Evolutionary conservation across 2,888 invertebrate species (phyloP).

Genomic region (Coenonympha glycerion): DNA sequence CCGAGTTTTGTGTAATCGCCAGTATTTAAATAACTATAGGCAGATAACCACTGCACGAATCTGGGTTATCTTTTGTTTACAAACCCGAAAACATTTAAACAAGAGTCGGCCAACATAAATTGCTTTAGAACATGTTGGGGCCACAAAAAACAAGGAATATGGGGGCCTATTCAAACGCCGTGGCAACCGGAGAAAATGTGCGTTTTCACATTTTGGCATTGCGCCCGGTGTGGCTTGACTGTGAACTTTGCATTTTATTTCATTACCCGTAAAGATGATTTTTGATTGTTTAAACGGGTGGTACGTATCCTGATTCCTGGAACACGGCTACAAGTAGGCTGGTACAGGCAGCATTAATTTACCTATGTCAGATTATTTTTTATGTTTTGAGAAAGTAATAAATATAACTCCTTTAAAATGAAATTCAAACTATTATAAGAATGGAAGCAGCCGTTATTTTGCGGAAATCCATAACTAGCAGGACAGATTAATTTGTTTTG

Average conservation of each 20-base stretch:
- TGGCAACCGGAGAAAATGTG: constrained; percentile 52
- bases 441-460: no score
- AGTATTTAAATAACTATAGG: neutral
- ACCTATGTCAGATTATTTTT: no score
- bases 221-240: constrained; percentile 22
- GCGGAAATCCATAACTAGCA: no score
- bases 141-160: constrained; percentile 26
- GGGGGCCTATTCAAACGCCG: constrained; percentile 41
- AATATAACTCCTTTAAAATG: no score
- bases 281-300: neutral
- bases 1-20: no score
- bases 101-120: constrained; percentile 19
- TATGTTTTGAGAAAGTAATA: no score
- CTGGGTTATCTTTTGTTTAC: constrained; percentile 15
- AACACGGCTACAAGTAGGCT: neutral
- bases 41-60: neutral
- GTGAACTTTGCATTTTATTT: constrained; percentile 14
- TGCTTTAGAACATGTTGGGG: constrained; percentile 25
- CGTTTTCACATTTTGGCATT: constrained; percentile 50
- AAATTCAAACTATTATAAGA: no score
- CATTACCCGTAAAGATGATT: constrained; percentile 7
- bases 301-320: no score
- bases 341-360: neutral
- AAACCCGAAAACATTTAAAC: constrained; percentile 16
- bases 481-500: no score